Evolutionary conservation across 1,140 invertebrate species (phyloP), one percentile per base, ranked within the genome.

Genomic region (Heliothis subflexa): DNA sequence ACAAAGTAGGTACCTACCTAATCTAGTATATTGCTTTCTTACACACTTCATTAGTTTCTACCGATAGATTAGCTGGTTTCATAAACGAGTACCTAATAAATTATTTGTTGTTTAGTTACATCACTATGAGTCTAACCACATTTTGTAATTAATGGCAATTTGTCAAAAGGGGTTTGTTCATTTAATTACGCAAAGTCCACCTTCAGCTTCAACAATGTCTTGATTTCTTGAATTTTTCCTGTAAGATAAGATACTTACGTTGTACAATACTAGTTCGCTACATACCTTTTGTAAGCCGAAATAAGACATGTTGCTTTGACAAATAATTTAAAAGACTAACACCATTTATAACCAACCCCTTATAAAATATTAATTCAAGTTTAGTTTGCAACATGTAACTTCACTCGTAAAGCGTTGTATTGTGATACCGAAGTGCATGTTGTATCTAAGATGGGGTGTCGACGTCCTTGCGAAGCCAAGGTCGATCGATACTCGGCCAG

Each of bases 401-500:
- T 0, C 18, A 18, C 7, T 57, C 21, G 2, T n/a, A 28, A 52
- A 61, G 4, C 59, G 33, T 12, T 64, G 13, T 16, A 45, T 64
- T 64, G 40, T 47, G 9, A 59, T 16, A 49, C 0, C 12, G n/a
- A 71, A 55, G 5, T 68, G 25, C 50, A 71, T 4, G 40, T 61
- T 25, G 21, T 61, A 49, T 61, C 16, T 47, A 62, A 62, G 47
- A 75, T 76, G 40, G 78, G 82, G 82, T 78, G 80, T n/a, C 66
- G 70, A 80, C 78, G 84, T 80, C 85, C 88, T 88, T 85, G 80
- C 84, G 64, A 25, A 57, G 77, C 81, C 83, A 89, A 89, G 87
- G 89, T 83, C 85, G 86, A 89, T 91, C 89, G 89, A 90, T 90
- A 83, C 79, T 68, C 79, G n/a, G 57, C 52, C 18, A 68, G 49